A percentile compares a stretch with the other conserved stretches of the same genome.
These are phyloP conservation scores for Lithophane leautieri DNA, from an alignment of 2,888 invertebrate genomes.

Conservation along the genomic window DNA sequence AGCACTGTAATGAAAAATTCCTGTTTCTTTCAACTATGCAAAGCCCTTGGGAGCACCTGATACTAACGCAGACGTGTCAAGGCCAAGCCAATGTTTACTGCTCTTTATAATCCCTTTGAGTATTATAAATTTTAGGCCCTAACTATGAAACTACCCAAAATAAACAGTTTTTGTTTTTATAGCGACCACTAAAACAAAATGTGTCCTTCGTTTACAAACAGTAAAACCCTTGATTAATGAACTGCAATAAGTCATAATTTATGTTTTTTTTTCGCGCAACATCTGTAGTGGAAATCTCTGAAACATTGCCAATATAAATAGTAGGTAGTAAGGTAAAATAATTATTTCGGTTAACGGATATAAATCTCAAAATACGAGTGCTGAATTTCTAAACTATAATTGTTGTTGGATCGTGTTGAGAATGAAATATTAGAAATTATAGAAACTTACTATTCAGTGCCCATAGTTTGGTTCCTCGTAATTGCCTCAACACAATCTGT, in stretches of 20 bases:
- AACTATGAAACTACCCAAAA: slow-evolving; percentile 23
- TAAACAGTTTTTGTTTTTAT: slow-evolving; percentile 30
- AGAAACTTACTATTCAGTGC: slow-evolving; percentile 92
- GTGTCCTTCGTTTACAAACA: slow-evolving; percentile 23
- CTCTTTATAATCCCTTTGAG: slow-evolving; percentile 62
- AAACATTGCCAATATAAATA: slow-evolving; percentile 79
- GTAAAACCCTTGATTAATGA: slow-evolving; percentile 59
- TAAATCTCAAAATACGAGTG: slow-evolving; percentile 59
- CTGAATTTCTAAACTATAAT: slow-evolving; percentile 47
- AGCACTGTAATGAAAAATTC: slow-evolving; percentile 91
- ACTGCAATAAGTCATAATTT: slow-evolving; percentile 66
- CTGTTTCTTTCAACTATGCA: slow-evolving; percentile 72
- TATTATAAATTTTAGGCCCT: slow-evolving; percentile 40
- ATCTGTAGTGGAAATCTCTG: slow-evolving; percentile 79
- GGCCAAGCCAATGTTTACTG: slow-evolving; percentile 53
- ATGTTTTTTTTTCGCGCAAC: slow-evolving; percentile 72
- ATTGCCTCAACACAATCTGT: slow-evolving; percentile 92
- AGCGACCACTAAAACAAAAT: slow-evolving; percentile 9
- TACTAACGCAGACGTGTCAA: slow-evolving; percentile 60
- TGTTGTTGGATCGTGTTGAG: slow-evolving; percentile 31
- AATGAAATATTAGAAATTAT: slow-evolving; percentile 51
- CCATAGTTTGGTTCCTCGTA: slow-evolving; percentile 93
- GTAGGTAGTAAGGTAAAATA: slow-evolving; percentile 68
- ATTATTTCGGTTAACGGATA: slow-evolving; percentile 63
- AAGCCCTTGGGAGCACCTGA: slow-evolving; percentile 69